Evolutionary conservation across 2,797 vertebrate genomes (phyloP).

Genomic region (Falco biarmicus): DNA sequence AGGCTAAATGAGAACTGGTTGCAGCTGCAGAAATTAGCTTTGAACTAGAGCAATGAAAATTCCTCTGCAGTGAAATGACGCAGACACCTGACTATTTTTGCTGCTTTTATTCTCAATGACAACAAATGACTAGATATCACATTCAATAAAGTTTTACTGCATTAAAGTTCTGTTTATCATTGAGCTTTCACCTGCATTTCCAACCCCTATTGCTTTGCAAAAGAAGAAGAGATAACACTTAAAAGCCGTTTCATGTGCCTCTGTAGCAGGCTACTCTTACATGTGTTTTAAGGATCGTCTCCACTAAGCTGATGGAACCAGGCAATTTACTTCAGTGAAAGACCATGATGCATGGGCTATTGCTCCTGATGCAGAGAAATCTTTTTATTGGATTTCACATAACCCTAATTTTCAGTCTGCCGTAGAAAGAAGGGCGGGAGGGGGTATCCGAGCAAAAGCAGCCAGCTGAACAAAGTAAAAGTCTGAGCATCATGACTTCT

Average conservation of each 20-base stretch:
- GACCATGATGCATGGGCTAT: not conserved
- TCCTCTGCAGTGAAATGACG: not conserved
- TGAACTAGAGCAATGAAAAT: conserved; percentile 28
- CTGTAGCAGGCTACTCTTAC: not conserved
- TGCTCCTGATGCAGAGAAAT: not conserved
- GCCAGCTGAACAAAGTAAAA: not conserved
- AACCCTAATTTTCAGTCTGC: not conserved
- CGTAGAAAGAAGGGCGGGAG: not conserved
- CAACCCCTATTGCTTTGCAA: not conserved
- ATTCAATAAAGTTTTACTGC: conserved; percentile 34
- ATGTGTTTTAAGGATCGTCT: not conserved
- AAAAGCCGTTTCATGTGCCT: not conserved
- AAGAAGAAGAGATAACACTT: not conserved
- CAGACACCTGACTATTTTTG: not conserved
- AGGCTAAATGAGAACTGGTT: not conserved
- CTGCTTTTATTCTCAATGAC: not conserved
- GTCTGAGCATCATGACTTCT: not conserved
- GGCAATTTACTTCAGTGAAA: not conserved
- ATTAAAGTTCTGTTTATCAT: fast-evolving
- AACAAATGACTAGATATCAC: not conserved
- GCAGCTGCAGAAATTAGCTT: not conserved
- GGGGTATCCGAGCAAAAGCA: not conserved
- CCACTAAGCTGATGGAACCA: not conserved
- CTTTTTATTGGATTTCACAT: not conserved
- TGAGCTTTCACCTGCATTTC: not conserved